Percentiles rank a stretch among this genome's conserved stretches.
These are phyloP conservation scores for Clarias batrachus DNA, from an alignment of 2,113 vertebrate species.

Conservation along the genomic window DNA sequence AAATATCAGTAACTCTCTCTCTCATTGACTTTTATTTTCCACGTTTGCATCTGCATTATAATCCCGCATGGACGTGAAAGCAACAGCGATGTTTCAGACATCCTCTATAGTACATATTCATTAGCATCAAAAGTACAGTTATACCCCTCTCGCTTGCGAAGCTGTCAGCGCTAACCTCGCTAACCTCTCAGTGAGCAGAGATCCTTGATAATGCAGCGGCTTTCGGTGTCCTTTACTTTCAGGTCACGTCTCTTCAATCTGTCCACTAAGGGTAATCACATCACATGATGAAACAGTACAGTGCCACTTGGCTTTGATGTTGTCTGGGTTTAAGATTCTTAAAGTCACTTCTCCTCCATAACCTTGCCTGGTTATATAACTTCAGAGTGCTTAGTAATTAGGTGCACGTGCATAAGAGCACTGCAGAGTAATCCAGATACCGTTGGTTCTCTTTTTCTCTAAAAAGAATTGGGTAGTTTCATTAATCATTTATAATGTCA, in stretches of 20 bases:
- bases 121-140: background rate
- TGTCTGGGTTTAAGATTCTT: constrained; percentile 68
- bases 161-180: background rate
- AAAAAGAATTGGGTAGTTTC: background rate
- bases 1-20: background rate
- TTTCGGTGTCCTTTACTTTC: constrained; percentile 18
- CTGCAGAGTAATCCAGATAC: background rate
- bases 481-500: background rate
- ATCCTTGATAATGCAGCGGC: background rate
- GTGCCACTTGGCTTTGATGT: constrained; percentile 63
- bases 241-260: constrained; percentile 5
- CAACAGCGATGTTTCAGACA: background rate
- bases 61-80: background rate
- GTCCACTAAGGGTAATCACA: constrained; percentile 21
- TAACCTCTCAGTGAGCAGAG: background rate
- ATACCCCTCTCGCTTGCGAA: background rate
- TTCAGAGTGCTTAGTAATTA: constrained; percentile 40
- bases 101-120: background rate
- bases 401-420: constrained; percentile 4
- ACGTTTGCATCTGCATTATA: background rate
- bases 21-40: background rate
- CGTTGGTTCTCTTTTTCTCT: background rate
- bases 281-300: constrained; percentile 47
- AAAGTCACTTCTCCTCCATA: constrained; percentile 56
- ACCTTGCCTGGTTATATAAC: constrained; percentile 67